A percentile compares a stretch with the other conserved stretches of the same genome.
Evolutionary conservation across 2,113 vertebrate genomes (phyloP).

Genomic region (Labeo rohita): DNA sequence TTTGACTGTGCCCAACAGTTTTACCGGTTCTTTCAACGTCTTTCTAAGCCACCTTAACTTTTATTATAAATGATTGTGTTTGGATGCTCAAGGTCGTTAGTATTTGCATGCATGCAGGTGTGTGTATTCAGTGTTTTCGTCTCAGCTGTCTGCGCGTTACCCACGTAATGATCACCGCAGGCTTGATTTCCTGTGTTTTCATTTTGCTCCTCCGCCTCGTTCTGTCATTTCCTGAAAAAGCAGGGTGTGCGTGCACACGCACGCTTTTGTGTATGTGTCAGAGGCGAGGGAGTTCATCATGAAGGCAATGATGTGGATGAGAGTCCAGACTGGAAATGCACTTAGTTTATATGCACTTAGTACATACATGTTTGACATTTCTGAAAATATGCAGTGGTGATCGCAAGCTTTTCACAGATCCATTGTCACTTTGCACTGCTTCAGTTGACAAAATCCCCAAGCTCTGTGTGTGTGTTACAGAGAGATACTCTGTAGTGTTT

Average conservation of each 20-base stretch:
- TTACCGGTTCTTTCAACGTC: neutral
- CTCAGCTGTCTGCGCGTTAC: slow-evolving; percentile 25
- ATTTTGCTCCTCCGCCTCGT: slow-evolving; percentile 36
- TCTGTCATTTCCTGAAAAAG: slow-evolving; percentile 54
- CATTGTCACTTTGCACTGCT: neutral
- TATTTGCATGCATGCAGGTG: neutral
- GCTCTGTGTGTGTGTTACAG: neutral
- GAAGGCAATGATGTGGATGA: neutral
- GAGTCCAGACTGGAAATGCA: neutral
- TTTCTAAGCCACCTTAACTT: neutral
- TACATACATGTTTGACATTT: too few relatives aligned
- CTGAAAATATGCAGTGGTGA: neutral
- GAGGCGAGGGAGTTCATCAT: neutral
- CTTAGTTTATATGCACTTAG: too few relatives aligned
- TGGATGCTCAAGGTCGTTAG: neutral
- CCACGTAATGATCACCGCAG: slow-evolving; percentile 34
- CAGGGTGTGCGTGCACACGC: neutral
- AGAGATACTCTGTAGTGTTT: slow-evolving; percentile 23
- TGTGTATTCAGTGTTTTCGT: neutral
- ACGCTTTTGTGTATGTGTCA: neutral
- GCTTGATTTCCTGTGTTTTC: slow-evolving; percentile 59
- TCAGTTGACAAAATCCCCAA: neutral
- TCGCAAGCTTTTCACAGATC: neutral
- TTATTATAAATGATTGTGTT: neutral
- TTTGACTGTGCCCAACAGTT: neutral